Evolutionary conservation across 2,797 vertebrate species (phyloP), one percentile per base, ranked within the genome.

Genomic region (Pangasius krempfi): DNA sequence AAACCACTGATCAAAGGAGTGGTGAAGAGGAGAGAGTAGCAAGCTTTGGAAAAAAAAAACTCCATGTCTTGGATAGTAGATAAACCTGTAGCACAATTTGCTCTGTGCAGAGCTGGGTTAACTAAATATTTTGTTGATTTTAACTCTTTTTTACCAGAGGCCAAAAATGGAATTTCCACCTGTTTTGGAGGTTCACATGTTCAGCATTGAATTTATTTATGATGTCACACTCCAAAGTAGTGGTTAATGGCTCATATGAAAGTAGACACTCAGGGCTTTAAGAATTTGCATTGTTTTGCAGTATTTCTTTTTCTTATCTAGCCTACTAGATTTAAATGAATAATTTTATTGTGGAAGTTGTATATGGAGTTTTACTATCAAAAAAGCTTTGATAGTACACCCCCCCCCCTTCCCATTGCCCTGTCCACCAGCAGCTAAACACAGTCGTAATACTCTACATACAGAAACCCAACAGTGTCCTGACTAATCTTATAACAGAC

Each of bases 1-100:
- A 90, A 86, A 85, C 86, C 87, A 88, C 44, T 30, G n/a, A 87
- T 86, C 56, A 88, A 82, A 81, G 40, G 44, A 66, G 66, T 5
- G 1, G 60, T 60, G 68, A 73, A 44, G 70, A 72, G 79, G 68
- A 33, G 30, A 88, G 40, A 58, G 27, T n/a, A n/a, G 76, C 73
- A 70, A 40, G 1, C 10, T 56, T 70, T 47, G 47, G 1, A 47
- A 30, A 75, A 81, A 54, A 66, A 68, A 27, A 16, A 1, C 66
- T 30, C 52, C 37, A 60, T 82, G 58, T 84, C 64, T 60, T 37
- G n/a, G 5, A 83, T 47, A n/a, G n/a, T 25, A 81, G 10, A 80
- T 58, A 80, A 58, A 80, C 78, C 54, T 58, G 9, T 6, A 76
- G 44, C 47, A 50, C 3, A 8, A 37, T 58, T 76, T 13, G 9